A percentile compares a stretch with the other conserved stretches of the same genome.
phyloP scores from a whole-genome alignment of 1,140 invertebrate genomes.

The Lepidurus packardi region DNA sequence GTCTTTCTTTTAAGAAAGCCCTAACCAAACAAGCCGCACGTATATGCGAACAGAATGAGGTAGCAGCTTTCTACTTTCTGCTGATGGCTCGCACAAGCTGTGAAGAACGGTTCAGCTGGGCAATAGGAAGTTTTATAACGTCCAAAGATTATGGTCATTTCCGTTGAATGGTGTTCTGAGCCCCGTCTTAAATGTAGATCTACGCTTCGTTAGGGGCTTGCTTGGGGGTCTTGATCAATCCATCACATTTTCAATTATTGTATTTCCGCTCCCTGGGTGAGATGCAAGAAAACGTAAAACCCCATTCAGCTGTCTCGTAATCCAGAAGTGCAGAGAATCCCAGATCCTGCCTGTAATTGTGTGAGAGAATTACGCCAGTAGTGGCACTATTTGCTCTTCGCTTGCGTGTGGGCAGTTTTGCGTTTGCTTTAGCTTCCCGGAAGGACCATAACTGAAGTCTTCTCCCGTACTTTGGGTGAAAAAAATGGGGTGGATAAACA shows the following conservation, averaged over 20 bases:
- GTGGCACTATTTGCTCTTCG: not conserved
- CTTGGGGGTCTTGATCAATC: slow-evolving; percentile 17
- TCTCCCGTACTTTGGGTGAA: not conserved
- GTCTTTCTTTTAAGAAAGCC: not conserved
- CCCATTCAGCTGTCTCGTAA: too few species aligned
- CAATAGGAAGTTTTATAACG: slow-evolving; percentile 10
- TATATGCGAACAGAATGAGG: slow-evolving; percentile 2
- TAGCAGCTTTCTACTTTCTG: slow-evolving; percentile 15
- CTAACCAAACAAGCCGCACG: not conserved
- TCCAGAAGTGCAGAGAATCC: too few species aligned
- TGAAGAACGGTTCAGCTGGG: not conserved
- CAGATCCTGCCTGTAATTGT: too few species aligned
- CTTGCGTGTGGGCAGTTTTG: not conserved
- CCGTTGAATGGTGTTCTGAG: not conserved
- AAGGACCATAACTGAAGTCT: not conserved
- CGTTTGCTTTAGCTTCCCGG: not conserved
- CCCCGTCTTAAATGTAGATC: not conserved
- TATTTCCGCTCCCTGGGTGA: not conserved
- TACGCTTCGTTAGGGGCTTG: not conserved
- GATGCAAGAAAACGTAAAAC: not conserved
- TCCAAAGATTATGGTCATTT: slow-evolving; percentile 19
- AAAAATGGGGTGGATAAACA: not conserved
- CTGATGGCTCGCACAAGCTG: slow-evolving; percentile 13
- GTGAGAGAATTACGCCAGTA: not conserved
- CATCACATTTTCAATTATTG: slow-evolving; percentile 20